These are phyloP conservation scores for Chaunax sp. DNA, from an alignment of 2,797 vertebrate species.

Conservation along the genomic window DNA sequence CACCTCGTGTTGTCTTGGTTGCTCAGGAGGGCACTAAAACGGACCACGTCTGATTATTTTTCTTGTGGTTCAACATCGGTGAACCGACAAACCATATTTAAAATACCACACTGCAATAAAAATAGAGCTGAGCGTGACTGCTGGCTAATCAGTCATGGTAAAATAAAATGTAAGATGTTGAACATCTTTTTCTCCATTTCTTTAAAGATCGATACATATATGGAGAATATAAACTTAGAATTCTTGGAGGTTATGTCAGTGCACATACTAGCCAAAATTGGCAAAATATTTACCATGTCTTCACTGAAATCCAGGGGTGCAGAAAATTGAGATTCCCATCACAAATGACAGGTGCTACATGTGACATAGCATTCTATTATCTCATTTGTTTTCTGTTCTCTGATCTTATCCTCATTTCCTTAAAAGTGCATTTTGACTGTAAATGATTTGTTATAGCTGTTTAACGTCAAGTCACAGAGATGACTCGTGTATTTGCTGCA, in stretches of 20 bases:
- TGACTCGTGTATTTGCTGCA: constrained; percentile 38
- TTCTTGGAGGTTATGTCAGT: constrained; percentile 15
- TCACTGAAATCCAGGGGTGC: constrained; percentile 13
- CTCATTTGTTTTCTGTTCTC: background rate
- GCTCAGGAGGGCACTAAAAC: constrained; percentile 67
- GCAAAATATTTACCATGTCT: constrained; percentile 14
- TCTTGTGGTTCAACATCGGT: constrained; percentile 57
- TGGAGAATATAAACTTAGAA: constrained; percentile 2
- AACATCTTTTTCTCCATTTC: background rate
- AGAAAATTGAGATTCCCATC: constrained; percentile 19
- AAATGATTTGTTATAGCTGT: constrained; percentile 8
- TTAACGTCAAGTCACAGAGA: constrained; percentile 1
- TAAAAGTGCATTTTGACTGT: constrained; percentile 27
- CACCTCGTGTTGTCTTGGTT: constrained; percentile 60
- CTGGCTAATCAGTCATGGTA: constrained; percentile 27
- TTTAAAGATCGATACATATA: background rate
- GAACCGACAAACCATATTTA: constrained; percentile 46
- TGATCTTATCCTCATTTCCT: constrained; percentile 11
- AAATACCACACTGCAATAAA: constrained; percentile 49
- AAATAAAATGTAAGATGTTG: constrained; percentile 33
- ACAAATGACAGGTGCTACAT: constrained; percentile 39
- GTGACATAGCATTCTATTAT: constrained; percentile 6
- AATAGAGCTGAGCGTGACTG: constrained; percentile 17
- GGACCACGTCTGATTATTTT: constrained; percentile 54
- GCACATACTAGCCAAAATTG: background rate